Conservation (phyloP, 2,888 invertebrate genomes). For the Leptopterna dolabrata region DNA sequence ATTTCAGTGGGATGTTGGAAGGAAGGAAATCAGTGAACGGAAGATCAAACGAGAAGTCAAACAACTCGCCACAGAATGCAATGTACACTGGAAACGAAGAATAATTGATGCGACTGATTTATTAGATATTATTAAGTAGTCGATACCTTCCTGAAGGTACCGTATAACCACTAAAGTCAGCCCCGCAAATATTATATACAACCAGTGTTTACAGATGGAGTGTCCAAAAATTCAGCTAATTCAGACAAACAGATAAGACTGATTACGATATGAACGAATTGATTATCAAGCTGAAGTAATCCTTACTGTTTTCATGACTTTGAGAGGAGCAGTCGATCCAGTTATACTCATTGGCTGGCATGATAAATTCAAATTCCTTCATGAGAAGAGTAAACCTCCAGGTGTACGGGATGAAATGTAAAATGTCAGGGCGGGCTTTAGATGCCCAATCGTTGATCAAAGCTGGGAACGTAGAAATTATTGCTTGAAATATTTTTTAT, state of each 20-base stretch:
- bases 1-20: slow-evolving; percentile 85
- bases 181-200: too few relatives aligned
- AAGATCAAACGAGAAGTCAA: slow-evolving; percentile 92
- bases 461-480: slow-evolving; percentile 23
- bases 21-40: slow-evolving; percentile 96
- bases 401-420: slow-evolving; percentile 96
- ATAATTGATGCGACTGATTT: too few relatives aligned
- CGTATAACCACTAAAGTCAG: too few relatives aligned
- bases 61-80: slow-evolving; percentile 92
- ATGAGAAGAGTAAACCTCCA: slow-evolving; percentile 91
- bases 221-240: too few relatives aligned
- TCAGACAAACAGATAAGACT: too few relatives aligned
- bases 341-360: slow-evolving; percentile 94
- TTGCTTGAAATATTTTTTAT: too few relatives aligned
- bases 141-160: too few relatives aligned
- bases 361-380: slow-evolving; percentile 95
- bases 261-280: too few relatives aligned
- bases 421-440: slow-evolving; percentile 91
- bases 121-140: background rate
- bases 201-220: too few relatives aligned
- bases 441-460: slow-evolving; percentile 92
- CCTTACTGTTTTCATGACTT: slow-evolving; percentile 87
- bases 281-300: too few relatives aligned
- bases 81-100: slow-evolving; percentile 73
- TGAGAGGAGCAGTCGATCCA: slow-evolving; percentile 99